A percentile compares a stretch with the other conserved stretches of the same genome.
Conservation (phyloP, 2,113 vertebrate species). For the Macrotis lagotis region DNA sequence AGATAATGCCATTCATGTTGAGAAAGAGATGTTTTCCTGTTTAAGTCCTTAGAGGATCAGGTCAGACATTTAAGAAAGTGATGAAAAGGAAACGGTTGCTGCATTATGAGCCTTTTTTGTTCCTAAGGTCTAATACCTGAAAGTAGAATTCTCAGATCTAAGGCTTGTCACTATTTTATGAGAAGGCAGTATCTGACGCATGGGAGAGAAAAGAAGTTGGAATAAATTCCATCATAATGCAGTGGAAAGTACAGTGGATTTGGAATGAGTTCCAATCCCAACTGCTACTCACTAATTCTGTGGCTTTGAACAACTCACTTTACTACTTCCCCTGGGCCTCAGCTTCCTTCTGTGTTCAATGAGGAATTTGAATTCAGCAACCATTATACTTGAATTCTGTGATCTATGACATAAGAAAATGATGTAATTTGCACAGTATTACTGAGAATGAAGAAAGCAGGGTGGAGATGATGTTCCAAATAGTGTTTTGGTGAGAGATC, state of each 20-base stretch:
- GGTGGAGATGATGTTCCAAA: not conserved
- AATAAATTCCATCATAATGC: not conserved
- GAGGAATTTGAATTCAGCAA: not conserved
- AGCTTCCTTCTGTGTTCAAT: not conserved
- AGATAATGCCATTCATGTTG: not conserved
- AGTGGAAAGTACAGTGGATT: not conserved
- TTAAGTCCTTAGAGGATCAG: not conserved
- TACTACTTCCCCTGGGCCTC: not conserved
- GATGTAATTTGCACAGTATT: not conserved
- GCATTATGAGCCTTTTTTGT: not conserved
- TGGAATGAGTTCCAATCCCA: not conserved
- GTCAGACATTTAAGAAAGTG: not conserved
- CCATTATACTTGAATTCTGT: not conserved
- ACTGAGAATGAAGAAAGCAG: not conserved
- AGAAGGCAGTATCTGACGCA: not conserved
- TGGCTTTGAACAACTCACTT: not conserved
- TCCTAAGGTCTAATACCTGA: not conserved
- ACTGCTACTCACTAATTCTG: not conserved
- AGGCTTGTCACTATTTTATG: not conserved
- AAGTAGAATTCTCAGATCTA: not conserved
- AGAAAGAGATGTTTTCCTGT: not conserved
- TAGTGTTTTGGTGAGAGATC: not conserved
- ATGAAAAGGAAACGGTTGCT: not conserved
- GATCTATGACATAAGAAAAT: not conserved
- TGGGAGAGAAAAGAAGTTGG: not conserved